Conservation (phyloP, 2,888 invertebrate species). For the Hemithea aestivaria region DNA sequence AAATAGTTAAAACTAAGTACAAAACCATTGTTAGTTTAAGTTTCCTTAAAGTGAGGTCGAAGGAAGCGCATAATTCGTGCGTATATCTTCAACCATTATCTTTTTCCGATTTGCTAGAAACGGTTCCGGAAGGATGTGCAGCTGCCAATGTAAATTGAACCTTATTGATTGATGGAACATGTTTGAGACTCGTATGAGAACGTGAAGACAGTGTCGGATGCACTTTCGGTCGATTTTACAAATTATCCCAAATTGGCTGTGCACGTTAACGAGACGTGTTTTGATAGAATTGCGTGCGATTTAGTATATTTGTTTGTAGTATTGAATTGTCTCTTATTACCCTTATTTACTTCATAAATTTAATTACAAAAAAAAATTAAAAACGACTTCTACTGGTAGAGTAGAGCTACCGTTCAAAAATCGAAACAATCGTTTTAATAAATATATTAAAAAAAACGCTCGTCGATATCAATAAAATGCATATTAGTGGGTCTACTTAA, state of each 20-base stretch:
- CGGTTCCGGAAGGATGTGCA: slow-evolving; percentile 54
- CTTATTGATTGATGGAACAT: slow-evolving; percentile 16
- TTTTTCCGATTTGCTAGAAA: slow-evolving; percentile 69
- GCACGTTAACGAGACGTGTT: slow-evolving; percentile 24
- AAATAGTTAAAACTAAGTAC: too few relatives aligned
- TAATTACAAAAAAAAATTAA: too few relatives aligned
- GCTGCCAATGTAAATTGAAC: slow-evolving; percentile 25
- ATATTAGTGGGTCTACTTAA: too few relatives aligned
- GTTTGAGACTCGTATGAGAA: slow-evolving; percentile 13
- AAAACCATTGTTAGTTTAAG: slow-evolving; percentile 37
- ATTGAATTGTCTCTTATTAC: too few relatives aligned
- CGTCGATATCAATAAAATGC: too few relatives aligned
- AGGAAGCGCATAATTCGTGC: slow-evolving; percentile 67
- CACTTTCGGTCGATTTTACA: slow-evolving; percentile 46
- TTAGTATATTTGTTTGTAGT: background rate
- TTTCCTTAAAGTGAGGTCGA: slow-evolving; percentile 63
- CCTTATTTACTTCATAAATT: too few relatives aligned
- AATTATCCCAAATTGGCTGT: slow-evolving; percentile 40
- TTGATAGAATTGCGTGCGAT: slow-evolving; percentile 26
- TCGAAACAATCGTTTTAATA: too few relatives aligned
- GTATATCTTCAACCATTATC: slow-evolving; percentile 66
- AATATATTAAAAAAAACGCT: too few relatives aligned
- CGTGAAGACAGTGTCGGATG: slow-evolving; percentile 32
- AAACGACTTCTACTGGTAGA: too few relatives aligned
- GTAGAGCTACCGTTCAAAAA: too few relatives aligned